Evolutionary conservation across 2,888 invertebrate species (phyloP), one percentile per base, ranked within the genome.

Genomic region (Apamea sordens): DNA sequence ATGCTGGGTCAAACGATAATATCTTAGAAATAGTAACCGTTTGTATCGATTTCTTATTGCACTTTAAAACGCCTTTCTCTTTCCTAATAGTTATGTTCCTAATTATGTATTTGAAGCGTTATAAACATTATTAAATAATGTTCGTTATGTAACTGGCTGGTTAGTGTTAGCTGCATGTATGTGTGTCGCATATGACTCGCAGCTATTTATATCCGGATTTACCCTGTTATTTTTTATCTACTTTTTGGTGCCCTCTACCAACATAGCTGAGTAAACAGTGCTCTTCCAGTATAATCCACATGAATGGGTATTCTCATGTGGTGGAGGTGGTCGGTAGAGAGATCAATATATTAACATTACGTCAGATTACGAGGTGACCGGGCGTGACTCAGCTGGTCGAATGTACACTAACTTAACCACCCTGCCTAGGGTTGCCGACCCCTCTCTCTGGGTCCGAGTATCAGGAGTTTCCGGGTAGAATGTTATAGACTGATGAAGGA

Each of bases 341-440:
- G 85, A 82, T 87, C 83, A 77, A 88, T 88, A 86, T 78, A 76
- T 82, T 86, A 88, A 74, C 64, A 85, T 93, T 93, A 93, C 91
- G 90, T 93, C 93, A 93, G 90, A 90, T 90, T 86, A 90, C 86
- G 85, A 89, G 89, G 89, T 89, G 89, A 88, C 82, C 86, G 76
- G 69, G 83, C 81, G 85, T 91, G 90, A 90, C 80, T 91, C 92
- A 92, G 88, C 86, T 88, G 85, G 87, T 84, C 83, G 86, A 87
- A 88, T 84, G 80, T 88, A 88, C 88, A 79, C 87, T 87, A 90
- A 90, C 77, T 73, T 73, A 82, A 80, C 82, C 47, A 76, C 79
- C 80, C 70, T 72, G 41, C 32, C 32, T 72, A 89, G 88, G 88
- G 88, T 56, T 89, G 80, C 47, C 82, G 63, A 59, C 73, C 69